Evolutionary conservation across 2,888 invertebrate genomes (phyloP), one percentile per base, ranked within the genome.

Genomic region (Macropis europaea): DNA sequence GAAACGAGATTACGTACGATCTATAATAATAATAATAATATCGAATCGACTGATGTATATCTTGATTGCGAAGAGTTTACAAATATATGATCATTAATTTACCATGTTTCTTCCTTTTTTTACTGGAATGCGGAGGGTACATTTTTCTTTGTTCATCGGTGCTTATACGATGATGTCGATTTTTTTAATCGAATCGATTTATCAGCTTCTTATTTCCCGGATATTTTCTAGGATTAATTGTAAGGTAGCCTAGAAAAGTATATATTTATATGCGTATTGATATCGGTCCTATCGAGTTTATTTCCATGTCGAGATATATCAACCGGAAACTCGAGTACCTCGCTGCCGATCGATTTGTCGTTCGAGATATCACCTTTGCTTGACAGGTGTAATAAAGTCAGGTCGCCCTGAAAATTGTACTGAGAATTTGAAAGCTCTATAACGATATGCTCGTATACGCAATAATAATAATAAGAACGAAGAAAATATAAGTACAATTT

Each of bases 271-370:
- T 17, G 47, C 13, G 26, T 5, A 6, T 15, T 7, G 48, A 38
- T 63, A 34, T 36, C 47, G 34, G 52, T 45, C 11, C 43, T 43
- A 57, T 59, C 52, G 36, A 32, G 47, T 61, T 52, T 43, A 61
- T 30, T 36, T 56, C 28, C 30, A 7, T 38, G 42, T 50, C 17
- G 40, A 60, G 43, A 60, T 45, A 60, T 48, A 63, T 67, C 59
- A 50, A 67, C 62, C 72, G 67, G 74, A 67, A 72, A 72, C 48
- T 47, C 59, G 67, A 72, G 56, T 59, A 54, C 42, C 24, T 47
- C 13, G 34, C 15, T 47, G 66, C 53, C 43, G 66, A 59, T 56
- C 62, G 32, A n/a, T 59, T 48, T 57, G 53, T 50, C 54, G 40
- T 42, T 52, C 17, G 22, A 45, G 40, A 17, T 59, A 13, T 36